Conservation (phyloP, 2,113 vertebrate species). For the Hydrochoerus hydrochaeris region DNA sequence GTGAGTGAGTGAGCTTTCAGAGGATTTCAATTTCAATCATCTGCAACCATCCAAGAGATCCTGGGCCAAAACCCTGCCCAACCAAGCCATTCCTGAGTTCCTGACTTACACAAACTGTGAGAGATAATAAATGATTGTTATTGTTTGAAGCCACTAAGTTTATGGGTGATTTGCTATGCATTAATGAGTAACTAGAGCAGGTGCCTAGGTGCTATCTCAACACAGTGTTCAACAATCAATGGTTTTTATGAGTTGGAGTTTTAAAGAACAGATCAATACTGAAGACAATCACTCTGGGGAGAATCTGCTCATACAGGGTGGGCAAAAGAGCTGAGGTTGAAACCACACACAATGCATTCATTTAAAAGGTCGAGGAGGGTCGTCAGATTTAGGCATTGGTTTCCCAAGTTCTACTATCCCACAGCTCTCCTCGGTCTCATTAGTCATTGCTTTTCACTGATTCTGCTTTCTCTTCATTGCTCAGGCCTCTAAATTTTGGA, state of each 20-base stretch:
- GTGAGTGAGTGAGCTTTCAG: conserved; percentile 55
- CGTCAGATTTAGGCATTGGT: conserved; percentile 13
- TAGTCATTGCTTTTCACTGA: not conserved
- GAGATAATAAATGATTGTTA: conserved; percentile 69
- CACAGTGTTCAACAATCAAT: conserved; percentile 4
- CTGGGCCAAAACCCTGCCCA: conserved; percentile 58
- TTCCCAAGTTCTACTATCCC: conserved; percentile 17
- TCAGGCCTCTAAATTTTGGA: conserved; percentile 2
- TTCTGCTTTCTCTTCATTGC: conserved; percentile 42
- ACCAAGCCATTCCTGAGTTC: conserved; percentile 46
- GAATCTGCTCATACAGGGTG: not conserved
- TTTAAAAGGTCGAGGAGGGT: conserved; percentile 29
- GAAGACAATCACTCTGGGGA: conserved; percentile 5
- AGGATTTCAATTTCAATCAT: conserved; percentile 49
- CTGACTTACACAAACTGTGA: conserved; percentile 58
- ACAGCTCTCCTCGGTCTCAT: not conserved
- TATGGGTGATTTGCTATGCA: conserved; percentile 62
- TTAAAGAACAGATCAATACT: conserved; percentile 52
- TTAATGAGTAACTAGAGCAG: conserved; percentile 70
- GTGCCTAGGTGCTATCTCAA: conserved; percentile 18
- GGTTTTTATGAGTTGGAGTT: conserved; percentile 40
- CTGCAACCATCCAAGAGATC: conserved; percentile 36
- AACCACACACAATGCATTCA: not conserved
- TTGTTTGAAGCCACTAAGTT: conserved; percentile 64
- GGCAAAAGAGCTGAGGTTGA: conserved; percentile 32